Evolutionary conservation across 2,888 invertebrate species (phyloP).

Genomic region (Coenonympha glycerion): DNA sequence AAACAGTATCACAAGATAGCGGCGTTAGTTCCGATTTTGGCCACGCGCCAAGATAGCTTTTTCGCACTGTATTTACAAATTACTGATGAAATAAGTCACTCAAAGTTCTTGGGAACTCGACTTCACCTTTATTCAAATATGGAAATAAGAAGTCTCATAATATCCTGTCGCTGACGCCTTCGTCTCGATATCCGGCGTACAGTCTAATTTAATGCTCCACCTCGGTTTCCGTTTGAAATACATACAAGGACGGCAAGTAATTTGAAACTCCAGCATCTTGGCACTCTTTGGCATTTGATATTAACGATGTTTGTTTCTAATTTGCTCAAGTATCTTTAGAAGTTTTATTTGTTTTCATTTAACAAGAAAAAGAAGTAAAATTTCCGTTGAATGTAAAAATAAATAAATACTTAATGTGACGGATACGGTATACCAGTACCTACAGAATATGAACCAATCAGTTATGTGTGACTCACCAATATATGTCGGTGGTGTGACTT

Average conservation of each 20-base stretch:
- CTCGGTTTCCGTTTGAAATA: slow-evolving; percentile 5
- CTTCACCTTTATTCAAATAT: not conserved
- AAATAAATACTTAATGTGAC: too few species aligned
- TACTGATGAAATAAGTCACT: not conserved
- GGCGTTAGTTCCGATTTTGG: too few species aligned
- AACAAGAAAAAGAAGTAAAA: too few species aligned
- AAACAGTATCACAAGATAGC: too few species aligned
- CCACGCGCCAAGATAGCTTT: too few species aligned
- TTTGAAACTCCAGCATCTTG: not conserved
- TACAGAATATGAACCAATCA: too few species aligned
- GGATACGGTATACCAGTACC: too few species aligned
- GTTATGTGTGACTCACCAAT: too few species aligned
- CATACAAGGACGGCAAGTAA: not conserved
- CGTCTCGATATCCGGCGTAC: not conserved
- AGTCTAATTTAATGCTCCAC: not conserved
- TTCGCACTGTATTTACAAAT: too few species aligned
- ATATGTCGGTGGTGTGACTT: too few species aligned
- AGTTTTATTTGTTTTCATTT: too few species aligned
- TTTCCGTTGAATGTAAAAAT: too few species aligned
- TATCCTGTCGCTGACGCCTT: not conserved
- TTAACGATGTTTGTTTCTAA: not conserved
- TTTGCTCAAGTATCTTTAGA: not conserved
- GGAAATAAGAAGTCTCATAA: not conserved
- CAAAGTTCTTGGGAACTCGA: not conserved
- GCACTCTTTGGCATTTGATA: not conserved